phyloP scores from a whole-genome alignment of 2,113 vertebrate species.

The Ctenomys sociabilis region DNA sequence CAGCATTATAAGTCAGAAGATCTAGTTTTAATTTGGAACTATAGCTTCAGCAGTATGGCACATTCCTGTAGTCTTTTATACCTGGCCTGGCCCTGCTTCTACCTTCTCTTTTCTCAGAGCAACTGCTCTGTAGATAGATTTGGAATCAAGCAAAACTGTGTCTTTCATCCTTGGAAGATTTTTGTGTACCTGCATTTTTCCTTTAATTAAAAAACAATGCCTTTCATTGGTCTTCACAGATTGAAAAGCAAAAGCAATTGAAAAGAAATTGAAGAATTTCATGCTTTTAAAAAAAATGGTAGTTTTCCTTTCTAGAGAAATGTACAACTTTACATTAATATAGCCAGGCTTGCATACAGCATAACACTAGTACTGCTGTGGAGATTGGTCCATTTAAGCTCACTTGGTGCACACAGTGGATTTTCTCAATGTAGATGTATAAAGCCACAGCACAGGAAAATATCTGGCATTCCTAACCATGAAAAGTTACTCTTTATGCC shows the following conservation, averaged over 20 bases:
- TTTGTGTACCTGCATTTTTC: conserved; percentile 63
- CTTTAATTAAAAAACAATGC: conserved; percentile 49
- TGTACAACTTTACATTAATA: not conserved
- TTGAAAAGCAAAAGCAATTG: no score
- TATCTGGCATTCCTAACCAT: not conserved
- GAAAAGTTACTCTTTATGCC: not conserved
- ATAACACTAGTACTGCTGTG: not conserved
- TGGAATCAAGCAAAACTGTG: not conserved
- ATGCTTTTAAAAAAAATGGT: not conserved
- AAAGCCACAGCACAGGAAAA: not conserved
- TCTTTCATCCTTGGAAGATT: conserved; percentile 53
- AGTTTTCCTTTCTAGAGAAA: not conserved
- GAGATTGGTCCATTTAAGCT: not conserved
- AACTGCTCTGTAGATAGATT: not conserved
- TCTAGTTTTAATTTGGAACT: not conserved
- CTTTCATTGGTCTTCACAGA: conserved; percentile 48
- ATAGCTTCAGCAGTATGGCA: not conserved
- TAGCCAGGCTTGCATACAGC: not conserved
- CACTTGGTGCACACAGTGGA: not conserved
- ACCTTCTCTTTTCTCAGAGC: not conserved
- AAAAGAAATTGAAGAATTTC: conserved; percentile 29
- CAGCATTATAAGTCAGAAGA: not conserved
- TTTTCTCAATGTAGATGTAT: not conserved
- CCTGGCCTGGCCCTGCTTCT: not conserved
- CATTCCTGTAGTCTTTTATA: not conserved